Evolutionary conservation across 1,140 invertebrate genomes (phyloP).

Genomic region (Drosophila dunni): DNA sequence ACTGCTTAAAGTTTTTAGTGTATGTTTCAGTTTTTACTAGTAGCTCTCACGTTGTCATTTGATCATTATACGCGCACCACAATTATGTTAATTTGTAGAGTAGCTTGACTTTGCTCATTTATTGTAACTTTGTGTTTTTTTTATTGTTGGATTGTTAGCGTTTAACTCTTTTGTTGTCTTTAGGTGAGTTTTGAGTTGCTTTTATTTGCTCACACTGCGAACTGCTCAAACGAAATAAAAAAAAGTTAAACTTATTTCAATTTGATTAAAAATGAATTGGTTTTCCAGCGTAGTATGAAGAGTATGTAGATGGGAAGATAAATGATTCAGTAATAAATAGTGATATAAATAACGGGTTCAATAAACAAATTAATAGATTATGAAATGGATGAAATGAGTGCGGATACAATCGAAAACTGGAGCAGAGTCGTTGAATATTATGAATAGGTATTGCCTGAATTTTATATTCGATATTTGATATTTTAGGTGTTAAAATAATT

Average conservation of each 20-base stretch:
- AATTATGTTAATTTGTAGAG: conserved; percentile 70
- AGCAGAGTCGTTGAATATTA: conserved; percentile 32
- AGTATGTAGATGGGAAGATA: conserved; percentile 48
- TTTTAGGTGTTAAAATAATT: too few species aligned
- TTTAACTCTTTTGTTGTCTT: conserved; percentile 41
- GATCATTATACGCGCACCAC: conserved; percentile 63
- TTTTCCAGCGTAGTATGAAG: too few species aligned
- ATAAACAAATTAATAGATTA: conserved; percentile 53
- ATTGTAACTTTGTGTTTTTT: conserved; percentile 22
- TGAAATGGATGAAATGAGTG: conserved; percentile 41
- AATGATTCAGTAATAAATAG: conserved; percentile 41
- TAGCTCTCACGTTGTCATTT: conserved; percentile 48
- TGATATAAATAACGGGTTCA: conserved; percentile 26
- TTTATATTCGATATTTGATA: background rate
- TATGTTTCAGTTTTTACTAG: conserved; percentile 18
- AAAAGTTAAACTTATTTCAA: conserved; percentile 53
- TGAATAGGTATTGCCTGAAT: background rate
- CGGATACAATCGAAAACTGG: conserved; percentile 37
- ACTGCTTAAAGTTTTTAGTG: conserved; percentile 22
- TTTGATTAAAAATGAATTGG: conserved; percentile 74
- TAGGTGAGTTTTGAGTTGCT: conserved; percentile 20
- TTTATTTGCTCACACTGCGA: conserved; percentile 49
- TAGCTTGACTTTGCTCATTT: conserved; percentile 39
- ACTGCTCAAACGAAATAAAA: conserved; percentile 3
- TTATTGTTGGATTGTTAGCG: background rate